Evolutionary conservation across 1,140 invertebrate species (phyloP), one percentile per base, ranked within the genome.

Genomic region (Sminthurinus signatus): DNA sequence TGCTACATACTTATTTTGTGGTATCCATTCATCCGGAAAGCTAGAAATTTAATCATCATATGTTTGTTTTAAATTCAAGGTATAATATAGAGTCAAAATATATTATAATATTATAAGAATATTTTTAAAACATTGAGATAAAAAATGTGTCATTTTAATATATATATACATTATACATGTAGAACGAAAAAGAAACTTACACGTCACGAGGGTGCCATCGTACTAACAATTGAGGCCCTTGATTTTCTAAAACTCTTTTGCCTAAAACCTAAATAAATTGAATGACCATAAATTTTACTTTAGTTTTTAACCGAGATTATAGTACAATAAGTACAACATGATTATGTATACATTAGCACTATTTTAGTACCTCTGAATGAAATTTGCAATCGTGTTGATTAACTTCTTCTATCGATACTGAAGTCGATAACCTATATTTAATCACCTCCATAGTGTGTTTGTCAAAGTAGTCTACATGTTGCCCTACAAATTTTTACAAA

Each of bases 151-250:
- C n/a, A n/a, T n/a, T n/a, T n/a, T n/a, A n/a, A n/a, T n/a, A n/a
- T n/a, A n/a, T n/a, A n/a, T 46, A 10, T 21, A 50, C 10, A 46
- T 64, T 59, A 0, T 19, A 50, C 15, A 50, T 50, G 21, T 32
- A 56, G 19, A 25, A 51, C 14, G 1, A 48, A 44, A 23, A 65
- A n/a, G 46, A 67, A 63, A 80, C 85, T 85, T 80, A 88, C 86
- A 88, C 81, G 75, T 86, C 76, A 70, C 77, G 73, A 51, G 87
- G 87, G 76, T 81, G 78, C 85, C 86, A 88, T 61, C 82, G 81
- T 44, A 88, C 74, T 42, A 87, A 74, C 54, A 87, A 79, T 77
- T 81, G 80, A 27, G 76, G 76, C 75, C 79, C 81, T 52, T 84
- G 82, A 70, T 83, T 80, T 46, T 77, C 72, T 74, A 84, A 82